Evolutionary conservation across 2,888 invertebrate genomes (phyloP).

Genomic region (Leptopilina syphax): DNA sequence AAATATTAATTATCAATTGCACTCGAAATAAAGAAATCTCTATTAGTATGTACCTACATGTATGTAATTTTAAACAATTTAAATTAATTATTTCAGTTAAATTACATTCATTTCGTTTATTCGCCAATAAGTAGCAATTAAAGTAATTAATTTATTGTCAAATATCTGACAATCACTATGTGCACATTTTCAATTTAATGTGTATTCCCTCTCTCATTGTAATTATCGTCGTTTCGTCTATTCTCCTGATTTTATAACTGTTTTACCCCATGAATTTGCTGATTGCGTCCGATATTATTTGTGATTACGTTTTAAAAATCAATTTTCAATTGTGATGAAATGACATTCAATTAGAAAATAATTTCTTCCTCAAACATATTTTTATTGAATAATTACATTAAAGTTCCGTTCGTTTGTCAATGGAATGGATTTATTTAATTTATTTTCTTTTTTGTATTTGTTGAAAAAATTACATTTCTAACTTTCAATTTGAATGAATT

Average conservation of each 20-base stretch:
- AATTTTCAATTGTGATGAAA: neutral
- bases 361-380: no score
- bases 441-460: no score
- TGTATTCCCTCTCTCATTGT: neutral
- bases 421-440: no score
- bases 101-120: neutral
- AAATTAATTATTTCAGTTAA: neutral
- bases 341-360: no score
- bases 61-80: no score
- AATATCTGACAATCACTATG: neutral
- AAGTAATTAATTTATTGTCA: slow-evolving; percentile 15
- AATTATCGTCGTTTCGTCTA: slow-evolving; percentile 28
- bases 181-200: slow-evolving; percentile 3
- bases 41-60: no score
- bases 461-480: no score
- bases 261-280: neutral
- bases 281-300: neutral
- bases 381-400: no score
- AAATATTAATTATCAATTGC: no score
- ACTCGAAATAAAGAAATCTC: no score
- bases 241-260: slow-evolving; percentile 13
- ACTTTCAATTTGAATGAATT: no score
- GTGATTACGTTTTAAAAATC: neutral
- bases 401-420: no score
- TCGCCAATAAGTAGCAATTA: neutral